A percentile compares a stretch with the other conserved stretches of the same genome.
Evolutionary conservation across 1,140 invertebrate genomes (phyloP).

Genomic region (Belonocnema kinseyi): DNA sequence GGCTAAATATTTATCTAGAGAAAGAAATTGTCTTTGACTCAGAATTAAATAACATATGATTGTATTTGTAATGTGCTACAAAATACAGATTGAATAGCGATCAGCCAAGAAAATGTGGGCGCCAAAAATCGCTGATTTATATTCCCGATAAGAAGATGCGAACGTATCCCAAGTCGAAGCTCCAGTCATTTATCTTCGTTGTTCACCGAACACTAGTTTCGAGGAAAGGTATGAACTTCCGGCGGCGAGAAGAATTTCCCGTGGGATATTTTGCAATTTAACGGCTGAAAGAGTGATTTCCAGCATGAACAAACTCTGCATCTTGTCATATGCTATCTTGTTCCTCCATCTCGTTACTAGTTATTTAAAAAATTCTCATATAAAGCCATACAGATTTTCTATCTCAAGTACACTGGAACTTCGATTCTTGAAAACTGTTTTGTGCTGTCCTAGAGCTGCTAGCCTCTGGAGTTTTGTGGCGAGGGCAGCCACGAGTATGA

Average conservation of each 20-base stretch:
- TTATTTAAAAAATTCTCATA: background rate
- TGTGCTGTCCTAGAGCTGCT: too few relatives aligned
- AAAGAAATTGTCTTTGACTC: too few relatives aligned
- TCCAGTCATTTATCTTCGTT: slow-evolving; percentile 58
- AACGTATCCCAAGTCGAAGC: slow-evolving; percentile 36
- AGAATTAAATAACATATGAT: background rate
- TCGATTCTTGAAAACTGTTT: too few relatives aligned
- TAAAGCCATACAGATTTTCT: background rate
- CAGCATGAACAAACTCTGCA: slow-evolving; percentile 21
- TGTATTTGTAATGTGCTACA: background rate
- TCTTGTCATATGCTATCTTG: slow-evolving; percentile 22
- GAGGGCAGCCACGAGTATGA: too few relatives aligned
- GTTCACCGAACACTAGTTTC: slow-evolving; percentile 42
- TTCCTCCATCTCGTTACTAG: slow-evolving; percentile 10
- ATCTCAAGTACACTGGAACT: too few relatives aligned
- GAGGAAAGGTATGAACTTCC: slow-evolving; percentile 23
- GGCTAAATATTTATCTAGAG: too few relatives aligned
- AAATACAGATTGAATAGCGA: background rate
- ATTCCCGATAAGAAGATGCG: slow-evolving; percentile 53
- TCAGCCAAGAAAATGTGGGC: background rate
- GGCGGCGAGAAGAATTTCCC: slow-evolving; percentile 57
- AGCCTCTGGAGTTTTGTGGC: too few relatives aligned
- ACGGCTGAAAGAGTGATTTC: slow-evolving; percentile 49
- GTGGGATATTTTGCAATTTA: slow-evolving; percentile 64
- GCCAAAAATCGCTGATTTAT: slow-evolving; percentile 52